Base-by-base conservation (phyloP, 2,113 vertebrate genomes). In the Gorsachius goisagi region DNA sequence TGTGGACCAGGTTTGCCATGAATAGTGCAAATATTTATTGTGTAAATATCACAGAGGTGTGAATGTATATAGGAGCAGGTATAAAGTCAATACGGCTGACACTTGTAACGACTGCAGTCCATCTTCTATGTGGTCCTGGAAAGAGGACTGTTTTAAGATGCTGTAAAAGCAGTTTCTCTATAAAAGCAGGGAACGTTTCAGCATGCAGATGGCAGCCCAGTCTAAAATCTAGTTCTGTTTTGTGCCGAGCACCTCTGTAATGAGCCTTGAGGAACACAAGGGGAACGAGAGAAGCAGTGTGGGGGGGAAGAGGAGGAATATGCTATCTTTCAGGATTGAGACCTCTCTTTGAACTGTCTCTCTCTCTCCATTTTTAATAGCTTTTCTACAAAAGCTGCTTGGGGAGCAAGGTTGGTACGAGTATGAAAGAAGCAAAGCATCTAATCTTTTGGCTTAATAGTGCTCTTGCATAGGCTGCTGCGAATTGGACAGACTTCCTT, bases 321-420 rank as follows among this genome's bases (percentile, higher is more conserved):
- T 85, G 28, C 66, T 35, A 1, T 74, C 63, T 84, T 81, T 86
- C 79, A 89, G 75, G 63, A 85, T n/a, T 79, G 63, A 91, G 91
- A 95, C 94, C 83, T 88, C 95, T 37, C n/a, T 96, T 96, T 97
- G 85, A 97, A 93, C 64, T 80, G n/a, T 89, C 27, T 93, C 11
- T 67, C 11, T 67, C 24, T 94, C 74, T 92, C 73, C 19, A 67
- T 97, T 97, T 93, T 96, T 96, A 96, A 92, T 89, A 94, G 53
- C 92, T 84, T 97, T 95, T 85, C 82, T 39, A 66, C 79, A 85
- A 96, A 96, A 95, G 53, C 77, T 94, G 89, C 93, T 95, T 89
- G 62, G 88, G 68, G 62, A 81, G 74, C 58, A 85, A 85, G 75
- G 67, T 80, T 94, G 30, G 47, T 55, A 16, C 32, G 59, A 72